Base-by-base conservation (phyloP, 2,888 invertebrate species). In the Leptinotarsa haldemani region DNA sequence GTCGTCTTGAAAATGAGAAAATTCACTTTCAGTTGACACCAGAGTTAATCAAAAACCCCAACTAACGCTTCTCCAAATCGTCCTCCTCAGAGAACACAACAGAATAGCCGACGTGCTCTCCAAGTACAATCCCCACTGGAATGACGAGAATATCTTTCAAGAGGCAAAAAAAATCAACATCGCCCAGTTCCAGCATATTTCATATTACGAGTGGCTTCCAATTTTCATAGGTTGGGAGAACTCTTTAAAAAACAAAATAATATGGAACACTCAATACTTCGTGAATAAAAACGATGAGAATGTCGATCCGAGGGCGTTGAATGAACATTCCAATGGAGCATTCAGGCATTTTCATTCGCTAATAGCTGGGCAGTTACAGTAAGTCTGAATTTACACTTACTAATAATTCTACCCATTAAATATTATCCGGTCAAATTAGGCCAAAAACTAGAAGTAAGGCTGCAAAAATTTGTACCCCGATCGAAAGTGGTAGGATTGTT, bases 151-250 rank as follows among this genome's bases (percentile, higher is more conserved):
- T 0, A 83, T 92, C 5, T 94, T 89, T 88, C 94, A 94, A 84
- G 94, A 94, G 86, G 90, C 93, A 0, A 88, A 94, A 61, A 89
- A 92, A 56, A 93, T 94, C 72, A 87, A 90, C 74, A 91, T 92
- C 30, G 94, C 93, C 1, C 89, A 92, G 84, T 90, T 91, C 81
- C 94, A 94, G 83, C 90, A 92, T 79, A 93, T 94, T 82, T 90
- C 92, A 73, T 94, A 94, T 84, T 93, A 93, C 83, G 94, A 94
- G 85, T 94, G 93, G 89, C 87, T 94, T 40, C 94, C 94, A 0
- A 91, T 93, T 76, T 90, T 94, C 82, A 89, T 94, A 65, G 94
- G 93, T 22, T 82, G 83, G 53, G 88, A 91, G 18, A 92, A 92
- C 82, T 90, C 91, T 84, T 85, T 90, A 64, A 89, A 90, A 77